Percentiles rank a stretch among this genome's conserved stretches.
Evolutionary conservation across 2,797 vertebrate genomes (phyloP).

Genomic region (Phylloscopus collybita): DNA sequence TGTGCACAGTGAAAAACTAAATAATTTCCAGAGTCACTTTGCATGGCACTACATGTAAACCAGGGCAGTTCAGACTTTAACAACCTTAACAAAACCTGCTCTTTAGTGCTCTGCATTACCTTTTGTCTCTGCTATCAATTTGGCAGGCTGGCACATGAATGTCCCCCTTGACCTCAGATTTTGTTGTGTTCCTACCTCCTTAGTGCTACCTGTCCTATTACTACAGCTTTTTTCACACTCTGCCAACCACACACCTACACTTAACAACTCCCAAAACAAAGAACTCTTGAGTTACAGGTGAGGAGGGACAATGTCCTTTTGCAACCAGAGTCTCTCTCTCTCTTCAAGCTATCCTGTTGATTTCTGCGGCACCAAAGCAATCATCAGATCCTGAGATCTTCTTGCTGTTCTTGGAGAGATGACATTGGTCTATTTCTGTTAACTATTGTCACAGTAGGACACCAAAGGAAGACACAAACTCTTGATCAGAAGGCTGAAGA

Average conservation of each 20-base stretch:
- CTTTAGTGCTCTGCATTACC: neutral
- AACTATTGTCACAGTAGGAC: no score
- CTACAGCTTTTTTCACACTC: neutral
- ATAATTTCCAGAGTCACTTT: neutral
- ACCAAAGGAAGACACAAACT: no score
- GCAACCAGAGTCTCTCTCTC: neutral
- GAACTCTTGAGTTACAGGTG: neutral
- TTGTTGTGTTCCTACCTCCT: neutral
- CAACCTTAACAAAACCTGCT: neutral
- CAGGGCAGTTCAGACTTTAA: neutral
- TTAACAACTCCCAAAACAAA: neutral
- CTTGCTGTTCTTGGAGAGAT: neutral
- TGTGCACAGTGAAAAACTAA: neutral
- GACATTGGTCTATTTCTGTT: neutral
- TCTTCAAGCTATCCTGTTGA: neutral
- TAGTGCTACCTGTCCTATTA: neutral
- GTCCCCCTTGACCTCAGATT: neutral
- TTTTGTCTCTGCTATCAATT: neutral
- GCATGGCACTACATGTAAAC: neutral
- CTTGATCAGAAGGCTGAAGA: no score
- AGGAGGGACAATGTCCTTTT: neutral
- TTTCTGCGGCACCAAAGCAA: neutral
- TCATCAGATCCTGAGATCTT: neutral
- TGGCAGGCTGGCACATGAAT: neutral
- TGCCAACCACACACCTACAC: neutral